Percentiles rank a stretch among this genome's conserved stretches.
Evolutionary conservation across 30 jellyfish, hydroid and myxozoan genomes (phyloP).

Genomic region (Calvadosia cruxmelitensis): DNA sequence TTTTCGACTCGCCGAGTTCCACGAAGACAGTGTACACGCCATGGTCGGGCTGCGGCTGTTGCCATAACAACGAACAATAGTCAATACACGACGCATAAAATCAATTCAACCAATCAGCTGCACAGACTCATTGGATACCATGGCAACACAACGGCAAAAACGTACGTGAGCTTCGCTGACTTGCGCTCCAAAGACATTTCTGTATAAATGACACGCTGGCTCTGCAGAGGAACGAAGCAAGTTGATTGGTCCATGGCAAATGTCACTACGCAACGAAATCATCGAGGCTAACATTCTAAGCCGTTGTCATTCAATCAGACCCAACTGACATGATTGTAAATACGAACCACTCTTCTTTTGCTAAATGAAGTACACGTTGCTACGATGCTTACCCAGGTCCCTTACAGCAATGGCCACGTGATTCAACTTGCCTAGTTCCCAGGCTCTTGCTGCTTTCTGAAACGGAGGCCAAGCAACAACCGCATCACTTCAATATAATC

Average conservation of each 20-base stretch:
- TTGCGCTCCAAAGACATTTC: slow-evolving; percentile 86
- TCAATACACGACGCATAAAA: slow-evolving; percentile 34
- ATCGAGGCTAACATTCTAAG: not conserved
- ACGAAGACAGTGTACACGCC: slow-evolving; percentile 98
- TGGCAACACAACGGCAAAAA: slow-evolving; percentile 78
- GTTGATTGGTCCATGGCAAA: too few relatives aligned
- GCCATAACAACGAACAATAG: not conserved
- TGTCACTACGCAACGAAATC: not conserved
- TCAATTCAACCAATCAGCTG: slow-evolving; percentile 68
- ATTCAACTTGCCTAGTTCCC: slow-evolving; percentile 88
- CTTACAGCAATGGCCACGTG: slow-evolving; percentile 99
- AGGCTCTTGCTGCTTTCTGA: slow-evolving; percentile 12
- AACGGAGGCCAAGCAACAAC: too few relatives aligned
- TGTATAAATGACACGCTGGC: slow-evolving; percentile 57
- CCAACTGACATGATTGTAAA: too few relatives aligned
- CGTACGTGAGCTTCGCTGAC: slow-evolving; percentile 84
- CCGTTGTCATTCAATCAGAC: too few relatives aligned
- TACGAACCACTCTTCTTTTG: not conserved
- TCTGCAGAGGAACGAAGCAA: too few relatives aligned
- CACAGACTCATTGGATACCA: slow-evolving; percentile 93
- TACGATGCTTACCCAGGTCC: slow-evolving; percentile 43
- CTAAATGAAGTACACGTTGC: not conserved
- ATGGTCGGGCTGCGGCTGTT: slow-evolving; percentile 88
- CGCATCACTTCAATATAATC: too few relatives aligned
- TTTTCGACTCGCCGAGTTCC: slow-evolving; percentile 87